Evolutionary conservation across 2,113 vertebrate genomes (phyloP).

Genomic region (Aegithalos caudatus): DNA sequence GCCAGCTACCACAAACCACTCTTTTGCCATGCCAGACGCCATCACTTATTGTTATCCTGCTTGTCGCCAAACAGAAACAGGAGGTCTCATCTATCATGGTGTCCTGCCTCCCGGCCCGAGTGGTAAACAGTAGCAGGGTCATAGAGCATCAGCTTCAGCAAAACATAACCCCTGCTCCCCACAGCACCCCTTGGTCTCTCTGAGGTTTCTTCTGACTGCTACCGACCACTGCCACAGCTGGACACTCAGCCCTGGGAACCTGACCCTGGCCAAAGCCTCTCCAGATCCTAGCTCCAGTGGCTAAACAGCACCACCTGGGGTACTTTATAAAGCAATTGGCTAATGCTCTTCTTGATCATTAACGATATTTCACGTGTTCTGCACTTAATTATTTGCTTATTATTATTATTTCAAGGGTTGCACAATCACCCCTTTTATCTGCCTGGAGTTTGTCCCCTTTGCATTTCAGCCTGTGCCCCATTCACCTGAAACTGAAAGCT

Average conservation of each 20-base stretch:
- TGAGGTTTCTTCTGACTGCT: neutral
- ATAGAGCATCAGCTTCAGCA: neutral
- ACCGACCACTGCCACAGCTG: neutral
- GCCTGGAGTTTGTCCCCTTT: neutral
- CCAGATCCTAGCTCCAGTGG: neutral
- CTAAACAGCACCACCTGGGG: slow-evolving; percentile 17
- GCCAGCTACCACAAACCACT: neutral
- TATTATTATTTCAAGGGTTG: neutral
- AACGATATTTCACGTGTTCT: neutral
- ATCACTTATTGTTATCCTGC: neutral
- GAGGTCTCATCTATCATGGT: neutral
- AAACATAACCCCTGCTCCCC: neutral
- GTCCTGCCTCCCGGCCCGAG: neutral
- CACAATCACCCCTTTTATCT: neutral
- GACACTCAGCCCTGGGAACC: neutral
- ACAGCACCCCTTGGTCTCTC: neutral
- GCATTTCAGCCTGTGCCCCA: neutral
- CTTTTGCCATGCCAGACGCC: neutral
- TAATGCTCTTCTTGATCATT: neutral
- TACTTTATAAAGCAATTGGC: neutral
- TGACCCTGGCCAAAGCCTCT: neutral
- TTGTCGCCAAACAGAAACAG: neutral
- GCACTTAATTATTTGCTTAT: neutral
- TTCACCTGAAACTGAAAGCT: neutral
- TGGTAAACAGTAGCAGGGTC: neutral